These are phyloP conservation scores for Thaumetopoea pityocampa DNA, from an alignment of 1,140 invertebrate genomes.

Conservation along the genomic window DNA sequence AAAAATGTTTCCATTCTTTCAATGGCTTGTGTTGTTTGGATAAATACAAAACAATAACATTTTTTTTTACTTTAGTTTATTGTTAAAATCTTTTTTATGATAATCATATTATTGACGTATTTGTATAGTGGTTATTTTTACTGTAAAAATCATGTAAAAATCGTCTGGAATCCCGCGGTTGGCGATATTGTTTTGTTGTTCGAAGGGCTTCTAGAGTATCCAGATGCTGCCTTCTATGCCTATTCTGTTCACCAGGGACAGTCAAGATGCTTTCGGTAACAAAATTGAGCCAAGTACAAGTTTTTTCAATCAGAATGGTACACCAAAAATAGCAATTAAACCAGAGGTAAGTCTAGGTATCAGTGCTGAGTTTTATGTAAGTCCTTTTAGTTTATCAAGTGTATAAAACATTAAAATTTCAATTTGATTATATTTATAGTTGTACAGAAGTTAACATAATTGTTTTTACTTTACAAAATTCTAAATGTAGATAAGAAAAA, in stretches of 20 bases:
- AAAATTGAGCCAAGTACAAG: conserved; percentile 58
- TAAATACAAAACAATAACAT: conserved; percentile 36
- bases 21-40: conserved; percentile 37
- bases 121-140: conserved; percentile 24
- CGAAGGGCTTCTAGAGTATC: conserved; percentile 34
- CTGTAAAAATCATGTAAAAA: conserved; percentile 34
- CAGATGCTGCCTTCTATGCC: conserved; percentile 77
- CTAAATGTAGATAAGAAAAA: conserved; percentile 5
- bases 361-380: conserved; percentile 19
- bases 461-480: not conserved
- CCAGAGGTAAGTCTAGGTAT: conserved; percentile 44
- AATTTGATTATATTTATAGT: too few relatives aligned
- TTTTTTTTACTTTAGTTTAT: conserved; percentile 22
- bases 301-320: conserved; percentile 45
- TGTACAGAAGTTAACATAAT: too few relatives aligned
- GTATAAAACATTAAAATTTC: too few relatives aligned
- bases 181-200: conserved; percentile 30
- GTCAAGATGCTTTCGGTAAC: conserved; percentile 62
- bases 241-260: conserved; percentile 63
- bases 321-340: conserved; percentile 40
- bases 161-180: conserved; percentile 27
- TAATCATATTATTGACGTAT: conserved; percentile 16
- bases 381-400: conserved; percentile 2
- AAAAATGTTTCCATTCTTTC: conserved; percentile 48
- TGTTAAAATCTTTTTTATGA: conserved; percentile 21